Conservation (phyloP, 1,140 invertebrate genomes). For the Centruroides vittatus region DNA sequence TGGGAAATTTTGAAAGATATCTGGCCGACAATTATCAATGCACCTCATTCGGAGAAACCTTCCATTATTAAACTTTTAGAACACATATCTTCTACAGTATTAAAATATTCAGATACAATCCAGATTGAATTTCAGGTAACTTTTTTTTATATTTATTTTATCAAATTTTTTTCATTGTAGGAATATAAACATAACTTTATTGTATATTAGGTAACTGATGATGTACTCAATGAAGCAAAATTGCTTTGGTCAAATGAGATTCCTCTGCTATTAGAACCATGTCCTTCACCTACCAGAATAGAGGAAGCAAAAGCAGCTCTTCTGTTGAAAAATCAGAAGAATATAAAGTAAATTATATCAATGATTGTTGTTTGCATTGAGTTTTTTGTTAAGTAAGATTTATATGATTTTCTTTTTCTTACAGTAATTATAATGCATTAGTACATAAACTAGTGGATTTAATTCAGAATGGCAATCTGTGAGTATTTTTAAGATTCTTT, state of each 20-base stretch:
- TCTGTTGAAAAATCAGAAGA: too few species aligned
- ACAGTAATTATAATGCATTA: constrained; percentile 42
- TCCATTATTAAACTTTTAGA: constrained; percentile 62
- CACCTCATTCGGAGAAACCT: constrained; percentile 61
- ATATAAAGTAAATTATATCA: too few species aligned
- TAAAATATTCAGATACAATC: constrained; percentile 35
- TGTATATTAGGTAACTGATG: constrained; percentile 33
- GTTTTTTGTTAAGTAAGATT: neutral
- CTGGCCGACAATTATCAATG: constrained; percentile 57
- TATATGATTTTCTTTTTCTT: constrained; percentile 24
- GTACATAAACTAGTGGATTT: constrained; percentile 44
- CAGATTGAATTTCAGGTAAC: constrained; percentile 30
- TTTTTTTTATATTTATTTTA: neutral
- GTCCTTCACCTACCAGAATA: neutral
- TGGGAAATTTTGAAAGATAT: constrained; percentile 53
- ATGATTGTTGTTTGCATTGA: too few species aligned
- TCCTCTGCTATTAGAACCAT: neutral
- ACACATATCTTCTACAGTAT: constrained; percentile 32
- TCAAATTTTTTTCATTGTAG: too few species aligned
- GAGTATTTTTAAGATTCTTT: constrained; percentile 29
- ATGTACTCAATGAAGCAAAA: constrained; percentile 35
- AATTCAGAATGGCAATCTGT: constrained; percentile 50
- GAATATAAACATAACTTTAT: too few species aligned
- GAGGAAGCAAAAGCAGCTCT: too few species aligned
- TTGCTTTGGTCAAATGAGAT: constrained; percentile 19